These are phyloP conservation scores for Anolis sagrei DNA, from an alignment of 2,113 vertebrate species.

Conservation along the genomic window DNA sequence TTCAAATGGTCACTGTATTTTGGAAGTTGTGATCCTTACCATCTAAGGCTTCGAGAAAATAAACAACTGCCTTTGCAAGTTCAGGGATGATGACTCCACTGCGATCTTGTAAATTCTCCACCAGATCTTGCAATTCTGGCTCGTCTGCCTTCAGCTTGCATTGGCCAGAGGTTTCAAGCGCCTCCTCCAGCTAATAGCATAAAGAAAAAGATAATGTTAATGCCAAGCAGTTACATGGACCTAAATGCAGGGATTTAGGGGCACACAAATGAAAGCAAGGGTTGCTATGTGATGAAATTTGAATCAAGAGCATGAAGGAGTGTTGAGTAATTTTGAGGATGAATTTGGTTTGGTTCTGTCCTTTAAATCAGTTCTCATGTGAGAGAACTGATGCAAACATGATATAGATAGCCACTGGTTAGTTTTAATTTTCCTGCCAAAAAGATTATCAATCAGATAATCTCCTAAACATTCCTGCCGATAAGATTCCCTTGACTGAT, in stretches of 20 bases:
- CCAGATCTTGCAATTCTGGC: conserved; percentile 36
- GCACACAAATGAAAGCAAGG: neutral
- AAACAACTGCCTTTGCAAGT: conserved; percentile 55
- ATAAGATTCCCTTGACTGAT: too few species aligned
- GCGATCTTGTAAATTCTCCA: conserved; percentile 32
- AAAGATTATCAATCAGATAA: too few species aligned
- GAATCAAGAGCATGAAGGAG: neutral
- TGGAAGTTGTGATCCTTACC: conserved; percentile 60
- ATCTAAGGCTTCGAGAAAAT: conserved; percentile 57
- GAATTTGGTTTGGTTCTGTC: too few species aligned
- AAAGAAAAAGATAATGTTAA: neutral
- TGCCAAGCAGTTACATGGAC: accelerated
- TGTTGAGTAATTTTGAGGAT: too few species aligned
- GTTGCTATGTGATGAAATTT: neutral
- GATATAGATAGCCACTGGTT: too few species aligned
- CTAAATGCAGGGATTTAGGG: too few species aligned
- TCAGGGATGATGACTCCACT: neutral
- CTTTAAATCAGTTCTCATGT: too few species aligned
- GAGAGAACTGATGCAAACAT: too few species aligned
- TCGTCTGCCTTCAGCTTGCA: conserved; percentile 42
- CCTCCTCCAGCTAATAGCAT: conserved; percentile 58
- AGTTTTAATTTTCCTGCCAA: too few species aligned
- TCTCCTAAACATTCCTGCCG: too few species aligned
- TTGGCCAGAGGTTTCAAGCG: conserved; percentile 26
- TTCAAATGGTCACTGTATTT: too few species aligned